These are phyloP conservation scores for Callopanchax toddi DNA, from an alignment of 2,113 vertebrate species.

Conservation along the genomic window DNA sequence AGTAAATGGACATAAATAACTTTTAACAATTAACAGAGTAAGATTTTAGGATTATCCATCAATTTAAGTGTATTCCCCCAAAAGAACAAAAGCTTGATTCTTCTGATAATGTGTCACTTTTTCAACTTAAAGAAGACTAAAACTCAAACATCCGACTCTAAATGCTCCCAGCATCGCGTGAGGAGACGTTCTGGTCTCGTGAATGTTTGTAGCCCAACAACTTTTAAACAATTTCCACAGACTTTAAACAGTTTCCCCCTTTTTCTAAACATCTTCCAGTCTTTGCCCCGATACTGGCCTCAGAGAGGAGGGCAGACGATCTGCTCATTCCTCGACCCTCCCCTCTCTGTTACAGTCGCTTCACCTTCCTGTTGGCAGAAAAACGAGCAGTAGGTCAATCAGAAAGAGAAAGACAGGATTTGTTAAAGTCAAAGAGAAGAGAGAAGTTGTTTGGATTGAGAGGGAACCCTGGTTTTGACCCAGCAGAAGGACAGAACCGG, in stretches of 20 bases:
- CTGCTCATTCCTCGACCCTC: slow-evolving; percentile 36
- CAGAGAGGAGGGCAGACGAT: slow-evolving; percentile 46
- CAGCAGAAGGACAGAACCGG: slow-evolving; percentile 4
- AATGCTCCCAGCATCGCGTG: background rate
- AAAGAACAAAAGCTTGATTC: too few species aligned
- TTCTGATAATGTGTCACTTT: too few species aligned
- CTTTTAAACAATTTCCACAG: background rate
- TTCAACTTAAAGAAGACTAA: too few species aligned
- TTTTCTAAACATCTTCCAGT: slow-evolving; percentile 41
- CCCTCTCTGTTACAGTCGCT: slow-evolving; percentile 7
- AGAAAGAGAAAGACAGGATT: slow-evolving; percentile 28
- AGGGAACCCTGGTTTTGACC: slow-evolving; percentile 37
- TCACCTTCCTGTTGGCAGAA: slow-evolving; percentile 30
- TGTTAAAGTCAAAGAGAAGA: background rate
- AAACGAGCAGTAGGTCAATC: slow-evolving; percentile 2
- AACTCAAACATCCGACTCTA: too few species aligned
- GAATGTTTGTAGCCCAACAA: background rate
- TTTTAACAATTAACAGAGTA: too few species aligned
- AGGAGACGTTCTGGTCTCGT: background rate
- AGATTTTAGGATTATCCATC: too few species aligned
- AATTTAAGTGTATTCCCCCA: too few species aligned
- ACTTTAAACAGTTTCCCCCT: slow-evolving; percentile 30
- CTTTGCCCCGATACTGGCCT: slow-evolving; percentile 61
- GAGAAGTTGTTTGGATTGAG: background rate
- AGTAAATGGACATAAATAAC: too few species aligned